A percentile compares a stretch with the other conserved stretches of the same genome.
phyloP scores from a whole-genome alignment of 2,797 vertebrate species.

The Malacoraja senta region DNA sequence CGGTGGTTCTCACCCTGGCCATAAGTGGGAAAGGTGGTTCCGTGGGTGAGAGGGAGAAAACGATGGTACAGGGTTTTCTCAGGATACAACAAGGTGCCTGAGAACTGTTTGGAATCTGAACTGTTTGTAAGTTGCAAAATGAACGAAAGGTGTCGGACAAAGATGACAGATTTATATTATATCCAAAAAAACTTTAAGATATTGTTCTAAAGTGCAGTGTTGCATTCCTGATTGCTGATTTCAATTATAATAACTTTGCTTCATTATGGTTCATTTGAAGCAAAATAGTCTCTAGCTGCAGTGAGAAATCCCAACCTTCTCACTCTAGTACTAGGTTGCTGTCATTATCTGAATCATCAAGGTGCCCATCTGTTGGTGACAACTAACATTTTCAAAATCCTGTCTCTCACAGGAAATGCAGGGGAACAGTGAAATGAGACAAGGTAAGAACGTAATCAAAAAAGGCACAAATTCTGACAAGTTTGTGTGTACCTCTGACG shows the following conservation, averaged over 20 bases:
- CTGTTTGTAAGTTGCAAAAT: no score
- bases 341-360: not conserved
- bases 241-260: not conserved
- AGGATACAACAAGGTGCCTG: no score
- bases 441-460: slow-evolving; percentile 49
- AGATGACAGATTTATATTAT: not conserved
- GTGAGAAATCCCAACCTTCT: no score
- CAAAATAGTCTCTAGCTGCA: slow-evolving; percentile 45
- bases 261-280: not conserved
- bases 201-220: not conserved
- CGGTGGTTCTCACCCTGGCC: no score
- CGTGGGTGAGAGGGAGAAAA: no score
- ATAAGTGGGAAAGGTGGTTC: no score
- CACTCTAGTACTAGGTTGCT: not conserved
- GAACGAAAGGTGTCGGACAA: no score
- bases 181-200: not conserved
- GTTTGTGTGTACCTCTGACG: not conserved
- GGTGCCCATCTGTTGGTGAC: not conserved
- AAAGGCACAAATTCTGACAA: not conserved
- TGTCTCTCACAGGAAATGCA: slow-evolving; percentile 15
- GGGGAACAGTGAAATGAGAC: slow-evolving; percentile 39
- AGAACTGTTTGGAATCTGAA: no score
- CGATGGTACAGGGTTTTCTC: no score
- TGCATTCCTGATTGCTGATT: not conserved
- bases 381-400: not conserved